phyloP scores from a whole-genome alignment of 2,888 invertebrate species.

The Teleiodes luculella region DNA sequence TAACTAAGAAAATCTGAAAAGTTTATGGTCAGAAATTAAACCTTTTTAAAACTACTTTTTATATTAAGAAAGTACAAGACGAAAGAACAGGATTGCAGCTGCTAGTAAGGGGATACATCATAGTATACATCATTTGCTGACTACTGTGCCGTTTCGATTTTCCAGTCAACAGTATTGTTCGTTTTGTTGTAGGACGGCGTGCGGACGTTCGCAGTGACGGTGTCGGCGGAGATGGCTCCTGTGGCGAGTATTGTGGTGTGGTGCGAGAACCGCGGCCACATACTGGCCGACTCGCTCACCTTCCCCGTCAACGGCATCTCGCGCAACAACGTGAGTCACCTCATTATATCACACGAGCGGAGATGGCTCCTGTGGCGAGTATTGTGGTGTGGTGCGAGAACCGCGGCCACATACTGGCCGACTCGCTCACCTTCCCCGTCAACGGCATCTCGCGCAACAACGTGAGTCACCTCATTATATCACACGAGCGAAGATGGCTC shows the following conservation, averaged over 20 bases:
- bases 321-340: constrained; percentile 85
- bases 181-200: constrained; percentile 75
- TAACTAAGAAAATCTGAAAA: too few relatives aligned
- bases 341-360: too few relatives aligned
- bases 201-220: constrained; percentile 88
- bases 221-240: constrained; percentile 95
- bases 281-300: constrained; percentile 95
- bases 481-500: constrained; percentile 97
- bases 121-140: too few relatives aligned
- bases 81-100: too few relatives aligned
- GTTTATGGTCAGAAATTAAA: too few relatives aligned
- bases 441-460: constrained; percentile 96
- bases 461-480: constrained; percentile 63
- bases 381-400: constrained; percentile 92
- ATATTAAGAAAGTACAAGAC: too few relatives aligned
- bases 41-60: too few relatives aligned
- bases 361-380: constrained; percentile 96
- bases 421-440: constrained; percentile 97
- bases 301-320: constrained; percentile 98
- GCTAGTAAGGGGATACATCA: too few relatives aligned
- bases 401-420: constrained; percentile 91
- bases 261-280: constrained; percentile 89
- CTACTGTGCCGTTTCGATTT: not conserved
- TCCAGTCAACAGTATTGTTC: not conserved
- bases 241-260: constrained; percentile 94